Base-by-base conservation (phyloP, 2,888 invertebrate genomes). In the Allolobophora icterica region DNA sequence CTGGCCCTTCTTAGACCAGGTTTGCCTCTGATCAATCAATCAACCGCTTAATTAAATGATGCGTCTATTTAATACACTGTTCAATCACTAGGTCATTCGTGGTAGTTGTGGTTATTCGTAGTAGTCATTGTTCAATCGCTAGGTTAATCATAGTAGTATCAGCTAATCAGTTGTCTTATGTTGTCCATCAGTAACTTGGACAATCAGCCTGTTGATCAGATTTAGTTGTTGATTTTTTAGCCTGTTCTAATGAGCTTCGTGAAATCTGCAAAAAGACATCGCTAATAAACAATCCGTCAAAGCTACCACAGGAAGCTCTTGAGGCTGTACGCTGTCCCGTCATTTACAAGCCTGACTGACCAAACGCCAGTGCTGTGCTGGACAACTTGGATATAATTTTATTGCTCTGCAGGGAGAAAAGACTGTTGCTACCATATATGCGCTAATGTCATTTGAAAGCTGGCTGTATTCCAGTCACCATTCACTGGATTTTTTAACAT, bases 201-300 rank as follows among this genome's bases (percentile, higher is more conserved):
- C 8, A 71, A 71, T 71, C 71, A 87, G 21, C 35, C n/a, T 87
- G 35, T 19, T 87, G 87, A 87, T 87, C 24, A 21, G 34, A 35
- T 87, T 38, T 38, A 13, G 38, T 35, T 87, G 30, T 87, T 11
- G 21, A 3, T 87, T 1, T 38, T 87, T 87, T 38, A 87, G 87
- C 87, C 24, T 34, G 30, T 87, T 87, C 87, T 21, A 87, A 87
- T 15, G 87, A 87, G 38, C 87, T 87, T 8, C 87, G 87, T 87
- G 87, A 87, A 87, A 87, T 87, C 34, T 87, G 87, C 87, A 34
- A 38, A 38, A 87, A 87, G 87, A 87, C 87, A 24, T 87, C 87
- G n/a, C 34, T 87, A 87, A 87, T 87, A 34, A 87, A 87, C 87
- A 38, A 87, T 38, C 87, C 87, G 8, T 87, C 87, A 38, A 87